Conservation (phyloP, 2,888 invertebrate genomes). For the Eupithecia subumbrata region DNA sequence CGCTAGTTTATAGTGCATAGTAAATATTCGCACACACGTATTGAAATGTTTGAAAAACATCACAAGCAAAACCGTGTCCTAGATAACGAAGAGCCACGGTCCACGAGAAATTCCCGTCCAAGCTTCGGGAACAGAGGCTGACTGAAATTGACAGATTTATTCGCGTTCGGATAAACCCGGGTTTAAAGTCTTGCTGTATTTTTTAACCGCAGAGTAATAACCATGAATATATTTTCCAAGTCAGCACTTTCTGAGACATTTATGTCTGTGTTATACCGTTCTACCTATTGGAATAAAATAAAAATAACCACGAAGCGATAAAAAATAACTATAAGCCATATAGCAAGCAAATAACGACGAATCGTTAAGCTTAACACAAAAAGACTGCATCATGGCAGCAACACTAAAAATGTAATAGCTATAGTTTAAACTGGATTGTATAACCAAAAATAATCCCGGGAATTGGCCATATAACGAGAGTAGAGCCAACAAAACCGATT, state of each 20-base stretch:
- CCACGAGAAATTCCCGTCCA: conserved; percentile 38
- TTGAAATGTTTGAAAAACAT: conserved; percentile 23
- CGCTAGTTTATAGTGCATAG: not conserved
- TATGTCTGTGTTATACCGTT: not conserved
- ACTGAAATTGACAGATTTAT: conserved; percentile 84
- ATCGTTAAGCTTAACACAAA: conserved; percentile 10
- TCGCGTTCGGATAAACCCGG: conserved; percentile 74
- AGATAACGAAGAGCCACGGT: conserved; percentile 32
- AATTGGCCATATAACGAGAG: conserved; percentile 30
- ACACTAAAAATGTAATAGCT: conserved; percentile 14
- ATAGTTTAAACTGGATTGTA: conserved; percentile 28
- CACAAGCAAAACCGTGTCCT: conserved; percentile 29
- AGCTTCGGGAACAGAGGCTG: conserved; percentile 61
- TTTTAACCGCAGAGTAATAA: conserved; percentile 58
- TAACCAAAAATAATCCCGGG: conserved; percentile 32
- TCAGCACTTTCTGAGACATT: not conserved
- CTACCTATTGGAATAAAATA: not conserved
- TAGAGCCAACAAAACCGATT: conserved; percentile 36
- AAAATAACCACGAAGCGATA: conserved; percentile 9
- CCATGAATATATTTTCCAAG: conserved; percentile 31
- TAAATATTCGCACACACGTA: conserved; percentile 5
- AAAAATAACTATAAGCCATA: conserved; percentile 7
- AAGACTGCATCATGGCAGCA: conserved; percentile 9
- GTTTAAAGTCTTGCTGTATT: conserved; percentile 72
- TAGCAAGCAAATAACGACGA: conserved; percentile 7